Percentiles rank a stretch among this genome's conserved stretches.
These are phyloP conservation scores for Sylvietta virens DNA, from an alignment of 2,113 vertebrate genomes.

Conservation along the genomic window DNA sequence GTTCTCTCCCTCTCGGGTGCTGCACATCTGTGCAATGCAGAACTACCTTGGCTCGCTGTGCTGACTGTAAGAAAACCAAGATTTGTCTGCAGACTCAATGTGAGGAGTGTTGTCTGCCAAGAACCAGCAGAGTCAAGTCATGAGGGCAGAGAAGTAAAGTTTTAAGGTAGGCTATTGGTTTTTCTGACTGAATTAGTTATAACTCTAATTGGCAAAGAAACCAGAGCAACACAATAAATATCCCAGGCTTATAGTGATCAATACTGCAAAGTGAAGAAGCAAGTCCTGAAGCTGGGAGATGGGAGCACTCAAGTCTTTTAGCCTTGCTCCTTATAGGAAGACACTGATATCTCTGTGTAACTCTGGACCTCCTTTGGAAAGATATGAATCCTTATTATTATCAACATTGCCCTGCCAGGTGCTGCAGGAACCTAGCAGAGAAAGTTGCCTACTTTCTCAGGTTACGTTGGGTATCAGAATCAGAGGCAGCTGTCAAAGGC, in stretches of 20 bases:
- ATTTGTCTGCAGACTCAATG: not conserved
- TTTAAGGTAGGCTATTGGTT: not conserved
- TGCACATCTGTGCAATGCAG: not conserved
- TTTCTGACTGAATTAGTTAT: not conserved
- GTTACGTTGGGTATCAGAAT: not conserved
- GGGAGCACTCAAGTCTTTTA: not conserved
- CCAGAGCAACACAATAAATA: not conserved
- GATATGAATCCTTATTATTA: not conserved
- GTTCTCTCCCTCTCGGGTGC: not conserved
- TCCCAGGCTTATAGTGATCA: not conserved
- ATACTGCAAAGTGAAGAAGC: not conserved
- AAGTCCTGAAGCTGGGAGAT: not conserved
- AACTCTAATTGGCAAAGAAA: not conserved
- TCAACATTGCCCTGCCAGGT: not conserved
- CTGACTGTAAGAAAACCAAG: not conserved
- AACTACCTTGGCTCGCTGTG: not conserved
- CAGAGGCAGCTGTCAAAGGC: not conserved
- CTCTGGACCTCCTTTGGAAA: not conserved
- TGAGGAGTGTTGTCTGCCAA: not conserved
- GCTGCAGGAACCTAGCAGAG: not conserved
- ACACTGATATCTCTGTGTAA: not conserved
- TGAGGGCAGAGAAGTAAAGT: not conserved
- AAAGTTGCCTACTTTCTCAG: not conserved
- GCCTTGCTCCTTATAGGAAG: not conserved
- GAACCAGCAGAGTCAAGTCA: not conserved